These are phyloP conservation scores for Paralichthys olivaceus DNA, from an alignment of 2,113 vertebrate species.

Conservation along the genomic window DNA sequence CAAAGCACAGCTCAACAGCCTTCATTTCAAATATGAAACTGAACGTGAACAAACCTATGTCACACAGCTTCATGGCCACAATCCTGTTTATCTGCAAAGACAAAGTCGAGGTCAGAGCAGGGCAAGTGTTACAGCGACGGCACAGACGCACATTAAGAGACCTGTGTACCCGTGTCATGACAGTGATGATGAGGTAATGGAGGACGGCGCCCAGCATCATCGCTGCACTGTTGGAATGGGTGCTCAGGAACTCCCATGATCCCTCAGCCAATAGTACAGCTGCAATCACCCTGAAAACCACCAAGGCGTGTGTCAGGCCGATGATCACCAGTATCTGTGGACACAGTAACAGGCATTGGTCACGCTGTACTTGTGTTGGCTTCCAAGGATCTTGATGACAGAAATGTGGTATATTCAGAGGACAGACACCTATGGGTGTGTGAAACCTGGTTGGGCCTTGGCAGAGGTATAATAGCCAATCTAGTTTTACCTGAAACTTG, in stretches of 20 bases:
- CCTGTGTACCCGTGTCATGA: slow-evolving; percentile 86
- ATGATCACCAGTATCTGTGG: slow-evolving; percentile 89
- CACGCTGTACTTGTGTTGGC: background rate
- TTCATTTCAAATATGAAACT: background rate
- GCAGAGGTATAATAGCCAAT: background rate
- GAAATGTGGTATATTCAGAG: too few relatives aligned
- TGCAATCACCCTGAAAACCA: slow-evolving; percentile 88
- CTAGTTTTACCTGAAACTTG: background rate
- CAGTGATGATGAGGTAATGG: slow-evolving; percentile 90
- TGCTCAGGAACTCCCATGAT: slow-evolving; percentile 69
- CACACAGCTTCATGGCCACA: slow-evolving; percentile 88
- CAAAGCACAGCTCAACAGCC: background rate
- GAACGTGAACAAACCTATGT: slow-evolving; percentile 83
- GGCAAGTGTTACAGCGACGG: background rate
- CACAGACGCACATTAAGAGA: slow-evolving; percentile 7
- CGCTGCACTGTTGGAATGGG: slow-evolving; percentile 79
- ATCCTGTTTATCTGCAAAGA: slow-evolving; percentile 86
- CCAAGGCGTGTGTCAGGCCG: slow-evolving; percentile 87
- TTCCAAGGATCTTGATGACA: too few relatives aligned
- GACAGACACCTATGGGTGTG: too few relatives aligned
- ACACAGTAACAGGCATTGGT: slow-evolving; percentile 4
- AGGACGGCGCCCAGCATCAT: slow-evolving; percentile 88
- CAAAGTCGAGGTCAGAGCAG: slow-evolving; percentile 1
- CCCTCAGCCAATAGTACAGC: slow-evolving; percentile 78
- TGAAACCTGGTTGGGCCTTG: too few relatives aligned